These are phyloP conservation scores for Volucella inflata DNA, from an alignment of 2,888 invertebrate species.

Conservation along the genomic window DNA sequence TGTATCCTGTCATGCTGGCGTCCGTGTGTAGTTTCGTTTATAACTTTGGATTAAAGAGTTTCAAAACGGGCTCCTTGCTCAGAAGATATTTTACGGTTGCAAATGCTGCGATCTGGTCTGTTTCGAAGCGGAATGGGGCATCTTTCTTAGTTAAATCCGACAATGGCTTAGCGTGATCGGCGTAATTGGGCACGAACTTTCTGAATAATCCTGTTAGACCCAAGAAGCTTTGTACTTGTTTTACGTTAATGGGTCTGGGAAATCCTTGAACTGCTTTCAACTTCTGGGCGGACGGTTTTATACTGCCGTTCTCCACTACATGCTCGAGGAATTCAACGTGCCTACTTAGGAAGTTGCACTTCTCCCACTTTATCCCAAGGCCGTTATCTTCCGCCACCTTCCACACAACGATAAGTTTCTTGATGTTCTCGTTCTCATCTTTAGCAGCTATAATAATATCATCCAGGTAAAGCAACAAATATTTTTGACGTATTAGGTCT, in stretches of 20 bases:
- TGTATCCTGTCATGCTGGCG: too few relatives aligned
- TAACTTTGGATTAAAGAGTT: slow-evolving; percentile 3
- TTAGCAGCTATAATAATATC: too few relatives aligned
- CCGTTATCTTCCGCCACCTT: too few relatives aligned
- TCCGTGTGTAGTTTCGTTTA: too few relatives aligned
- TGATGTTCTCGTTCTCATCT: too few relatives aligned
- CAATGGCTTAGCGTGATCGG: slow-evolving; percentile 18
- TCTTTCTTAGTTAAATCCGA: slow-evolving; percentile 29
- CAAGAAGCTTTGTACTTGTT: too few relatives aligned
- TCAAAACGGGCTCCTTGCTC: slow-evolving; percentile 4
- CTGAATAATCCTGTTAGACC: slow-evolving; percentile 24
- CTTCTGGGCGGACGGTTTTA: slow-evolving; percentile 21
- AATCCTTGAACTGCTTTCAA: slow-evolving; percentile 18
- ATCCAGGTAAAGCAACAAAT: too few relatives aligned
- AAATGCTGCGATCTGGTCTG: slow-evolving; percentile 10
- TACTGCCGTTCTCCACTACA: not conserved
- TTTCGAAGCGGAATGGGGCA: slow-evolving; percentile 8
- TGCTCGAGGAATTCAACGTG: slow-evolving; percentile 33
- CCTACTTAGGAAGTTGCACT: too few relatives aligned
- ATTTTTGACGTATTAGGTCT: too few relatives aligned
- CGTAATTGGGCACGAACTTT: slow-evolving; percentile 18
- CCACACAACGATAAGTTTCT: too few relatives aligned
- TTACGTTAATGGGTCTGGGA: too few relatives aligned
- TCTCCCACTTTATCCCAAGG: too few relatives aligned
- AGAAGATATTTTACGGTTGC: slow-evolving; percentile 5